Evolutionary conservation across 2,888 invertebrate species (phyloP).

Genomic region (Digitonthophagus gazella): DNA sequence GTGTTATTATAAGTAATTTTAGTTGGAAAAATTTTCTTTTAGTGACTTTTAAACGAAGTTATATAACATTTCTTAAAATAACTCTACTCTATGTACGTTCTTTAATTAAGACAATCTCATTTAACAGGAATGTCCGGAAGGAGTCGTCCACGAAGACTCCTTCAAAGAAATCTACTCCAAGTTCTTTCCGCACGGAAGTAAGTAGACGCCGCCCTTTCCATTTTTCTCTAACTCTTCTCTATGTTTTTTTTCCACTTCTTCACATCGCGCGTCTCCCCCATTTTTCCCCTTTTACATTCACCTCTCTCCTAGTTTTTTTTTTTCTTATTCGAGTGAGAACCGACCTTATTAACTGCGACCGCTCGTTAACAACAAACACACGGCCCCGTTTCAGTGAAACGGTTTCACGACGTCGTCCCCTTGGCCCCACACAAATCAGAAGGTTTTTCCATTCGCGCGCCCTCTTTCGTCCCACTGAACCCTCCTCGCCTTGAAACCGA

Average conservation of each 20-base stretch:
- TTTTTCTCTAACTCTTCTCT: neutral
- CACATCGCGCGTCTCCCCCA: too few species aligned
- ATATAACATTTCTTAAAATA: conserved; percentile 14
- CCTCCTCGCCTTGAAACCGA: neutral
- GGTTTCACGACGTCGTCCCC: neutral
- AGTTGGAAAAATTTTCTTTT: too few species aligned
- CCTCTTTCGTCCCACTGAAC: neutral
- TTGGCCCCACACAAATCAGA: too few species aligned
- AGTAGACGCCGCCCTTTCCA: conserved; percentile 53
- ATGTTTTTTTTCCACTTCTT: neutral
- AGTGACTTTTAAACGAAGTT: too few species aligned
- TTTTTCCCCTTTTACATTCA: too few species aligned
- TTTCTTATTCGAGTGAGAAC: neutral
- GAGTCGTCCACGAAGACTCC: conserved; percentile 94
- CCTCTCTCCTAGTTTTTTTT: too few species aligned
- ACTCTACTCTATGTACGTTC: too few species aligned
- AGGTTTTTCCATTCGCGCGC: too few species aligned
- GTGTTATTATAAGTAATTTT: too few species aligned
- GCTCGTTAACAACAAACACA: neutral
- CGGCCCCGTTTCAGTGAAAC: neutral
- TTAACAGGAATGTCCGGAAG: conserved; percentile 94
- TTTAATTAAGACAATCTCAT: too few species aligned
- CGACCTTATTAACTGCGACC: neutral
- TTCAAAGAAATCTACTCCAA: conserved; percentile 98
- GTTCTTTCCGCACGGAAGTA: conserved; percentile 98